Evolutionary conservation across 2,113 vertebrate genomes (phyloP), one percentile per base, ranked within the genome.

Genomic region (Centropus bengalensis): DNA sequence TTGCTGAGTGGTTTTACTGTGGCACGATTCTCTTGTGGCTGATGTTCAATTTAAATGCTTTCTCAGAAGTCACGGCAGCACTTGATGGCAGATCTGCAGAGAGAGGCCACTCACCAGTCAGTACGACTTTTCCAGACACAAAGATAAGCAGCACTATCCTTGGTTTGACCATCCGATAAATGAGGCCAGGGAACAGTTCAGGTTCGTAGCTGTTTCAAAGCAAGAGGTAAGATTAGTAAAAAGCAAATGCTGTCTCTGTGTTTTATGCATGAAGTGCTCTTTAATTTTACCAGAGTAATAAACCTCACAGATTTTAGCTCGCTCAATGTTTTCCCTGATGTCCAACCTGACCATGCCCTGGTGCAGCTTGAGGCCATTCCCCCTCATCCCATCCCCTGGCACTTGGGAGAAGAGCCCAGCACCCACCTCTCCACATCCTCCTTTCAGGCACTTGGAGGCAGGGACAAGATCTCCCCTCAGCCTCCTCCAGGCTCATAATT

Each of bases 91-190:
- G 64, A 26, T 27, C 18, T 0, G 33, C 7, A 75, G 38, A 51
- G 33, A 30, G 59, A 49, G 9, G 51, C 3, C 52, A 93, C 96
- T 97, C 96, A 99, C 99, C 99, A 33, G 99, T 99, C 91, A 99
- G 96, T 18, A 99, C 99, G 80, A 99, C 99, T 96, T 99, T 99
- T 91, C 99, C 99, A 49, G 99, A 99, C 54, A 99, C 99, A 58
- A 99, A 99, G 93, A 99, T 99, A 67, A 99, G 98, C 89, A 99
- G 96, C 36, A 99, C 99, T 89, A 99, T 99, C 38, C 98, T 98
- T 91, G 99, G 99, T 84, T 99, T 99, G 94, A 99, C 99, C 99
- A 99, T 99, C 89, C 99, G 98, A 82, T 99, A 99, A 96, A 99
- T 99, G 70, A 99, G 98, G 54, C 99, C 99, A 60, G 99, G 99